phyloP scores from a whole-genome alignment of 2,888 invertebrate genomes.

The Pedicia rivosa region DNA sequence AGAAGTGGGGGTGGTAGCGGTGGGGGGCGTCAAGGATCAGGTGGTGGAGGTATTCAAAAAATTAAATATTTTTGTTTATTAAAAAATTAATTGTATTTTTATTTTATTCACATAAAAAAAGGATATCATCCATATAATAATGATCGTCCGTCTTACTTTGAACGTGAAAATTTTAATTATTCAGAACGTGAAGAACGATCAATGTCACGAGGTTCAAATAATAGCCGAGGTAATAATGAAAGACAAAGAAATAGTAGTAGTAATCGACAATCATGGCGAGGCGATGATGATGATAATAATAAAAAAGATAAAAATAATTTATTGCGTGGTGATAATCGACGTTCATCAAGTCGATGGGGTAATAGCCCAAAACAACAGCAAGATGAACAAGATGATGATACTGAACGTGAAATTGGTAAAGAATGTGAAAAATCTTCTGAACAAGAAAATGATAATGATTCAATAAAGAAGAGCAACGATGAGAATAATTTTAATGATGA shows the following conservation, averaged over 20 bases:
- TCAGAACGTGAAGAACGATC: slow-evolving; percentile 6
- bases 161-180: slow-evolving; percentile 8
- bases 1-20: too few relatives aligned
- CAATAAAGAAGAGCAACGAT: not conserved
- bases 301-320: slow-evolving; percentile 5
- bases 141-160: slow-evolving; percentile 7
- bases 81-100: too few relatives aligned
- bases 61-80: too few relatives aligned
- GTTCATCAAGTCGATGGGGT: slow-evolving; percentile 18
- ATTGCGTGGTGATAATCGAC: slow-evolving; percentile 12
- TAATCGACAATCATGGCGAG: slow-evolving; percentile 3
- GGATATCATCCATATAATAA: slow-evolving; percentile 2
- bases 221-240: slow-evolving; percentile 9
- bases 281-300: slow-evolving; percentile 1
- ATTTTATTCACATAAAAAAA: too few relatives aligned
- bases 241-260: not conserved
- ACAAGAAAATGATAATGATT: slow-evolving; percentile 6
- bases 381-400: not conserved
- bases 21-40: slow-evolving; percentile 13
- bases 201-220: slow-evolving; percentile 6
- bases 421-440: slow-evolving; percentile 1
- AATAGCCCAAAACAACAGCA: slow-evolving; percentile 14
- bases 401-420: slow-evolving; percentile 1
- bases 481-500: not conserved
- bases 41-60: too few relatives aligned